phyloP scores from a whole-genome alignment of 2,888 invertebrate species.

The Lamproptera curius region DNA sequence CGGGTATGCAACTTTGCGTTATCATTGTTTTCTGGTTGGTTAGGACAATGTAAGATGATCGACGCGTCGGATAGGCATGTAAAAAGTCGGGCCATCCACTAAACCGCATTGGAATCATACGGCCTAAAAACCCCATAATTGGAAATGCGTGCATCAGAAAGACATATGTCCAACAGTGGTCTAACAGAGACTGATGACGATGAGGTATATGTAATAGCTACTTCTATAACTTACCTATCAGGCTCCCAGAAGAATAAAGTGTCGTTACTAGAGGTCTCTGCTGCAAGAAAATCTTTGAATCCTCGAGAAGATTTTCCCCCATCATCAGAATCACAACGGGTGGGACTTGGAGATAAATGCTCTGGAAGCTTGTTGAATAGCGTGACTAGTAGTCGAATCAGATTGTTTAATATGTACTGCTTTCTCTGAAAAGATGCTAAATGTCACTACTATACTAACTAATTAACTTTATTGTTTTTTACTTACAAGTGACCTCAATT shows the following conservation, averaged over 20 bases:
- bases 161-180: too few species aligned
- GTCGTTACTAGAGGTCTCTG: slow-evolving; percentile 48
- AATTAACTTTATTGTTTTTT: too few species aligned
- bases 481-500: too few species aligned
- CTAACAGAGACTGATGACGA: too few species aligned
- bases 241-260: slow-evolving; percentile 58
- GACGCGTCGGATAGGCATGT: not conserved
- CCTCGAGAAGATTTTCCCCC: slow-evolving; percentile 6
- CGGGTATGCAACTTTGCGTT: too few species aligned
- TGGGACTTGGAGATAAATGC: slow-evolving; percentile 22
- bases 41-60: not conserved
- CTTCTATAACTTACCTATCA: slow-evolving; percentile 39
- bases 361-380: slow-evolving; percentile 41
- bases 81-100: too few species aligned
- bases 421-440: slow-evolving; percentile 32
- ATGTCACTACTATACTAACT: too few species aligned
- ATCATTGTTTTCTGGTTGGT: too few species aligned
- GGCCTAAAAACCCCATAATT: too few species aligned
- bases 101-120: too few species aligned
- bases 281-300: slow-evolving; percentile 46
- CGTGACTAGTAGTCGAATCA: not conserved
- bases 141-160: too few species aligned
- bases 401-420: slow-evolving; percentile 38
- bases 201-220: too few species aligned
- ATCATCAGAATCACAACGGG: slow-evolving; percentile 43